Evolutionary conservation across 2,797 vertebrate species (phyloP).

Genomic region (Staurois parvus): DNA sequence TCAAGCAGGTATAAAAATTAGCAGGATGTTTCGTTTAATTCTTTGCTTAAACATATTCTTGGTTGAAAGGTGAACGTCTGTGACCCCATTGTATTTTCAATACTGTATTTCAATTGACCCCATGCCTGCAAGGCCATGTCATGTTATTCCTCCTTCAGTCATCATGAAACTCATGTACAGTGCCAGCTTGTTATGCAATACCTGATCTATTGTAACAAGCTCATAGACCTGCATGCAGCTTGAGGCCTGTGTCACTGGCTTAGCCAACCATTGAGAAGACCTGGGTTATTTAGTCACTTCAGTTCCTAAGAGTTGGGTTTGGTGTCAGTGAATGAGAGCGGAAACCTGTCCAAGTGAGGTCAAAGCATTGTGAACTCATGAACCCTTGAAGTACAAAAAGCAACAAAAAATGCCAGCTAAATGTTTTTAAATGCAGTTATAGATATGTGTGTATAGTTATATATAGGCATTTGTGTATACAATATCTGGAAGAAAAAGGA

Average conservation of each 20-base stretch:
- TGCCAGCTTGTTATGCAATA: conserved; percentile 63
- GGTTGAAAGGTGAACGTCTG: conserved; percentile 62
- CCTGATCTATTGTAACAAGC: conserved; percentile 56
- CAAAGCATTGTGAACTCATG: conserved; percentile 20
- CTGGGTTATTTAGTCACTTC: conserved; percentile 29
- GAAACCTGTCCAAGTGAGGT: neutral
- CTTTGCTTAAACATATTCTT: conserved; percentile 61
- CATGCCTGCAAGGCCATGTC: conserved; percentile 56
- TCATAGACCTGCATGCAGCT: conserved; percentile 35
- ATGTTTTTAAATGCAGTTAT: neutral
- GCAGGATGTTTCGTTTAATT: conserved; percentile 5
- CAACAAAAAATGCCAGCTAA: neutral
- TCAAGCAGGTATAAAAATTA: neutral
- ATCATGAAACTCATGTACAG: conserved; percentile 61
- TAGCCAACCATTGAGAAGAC: conserved; percentile 42
- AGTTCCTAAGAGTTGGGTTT: conserved; percentile 10
- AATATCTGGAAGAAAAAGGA: too few relatives aligned
- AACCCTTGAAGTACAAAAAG: neutral
- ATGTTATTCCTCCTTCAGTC: conserved; percentile 62
- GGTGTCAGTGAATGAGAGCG: conserved; percentile 4
- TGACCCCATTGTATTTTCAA: conserved; percentile 60
- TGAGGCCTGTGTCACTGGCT: conserved; percentile 14
- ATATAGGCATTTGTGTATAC: too few relatives aligned
- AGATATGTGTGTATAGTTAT: too few relatives aligned
- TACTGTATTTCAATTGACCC: conserved; percentile 59